Evolutionary conservation across 2,888 invertebrate species (phyloP).

Genomic region (Agriopis marginaria): DNA sequence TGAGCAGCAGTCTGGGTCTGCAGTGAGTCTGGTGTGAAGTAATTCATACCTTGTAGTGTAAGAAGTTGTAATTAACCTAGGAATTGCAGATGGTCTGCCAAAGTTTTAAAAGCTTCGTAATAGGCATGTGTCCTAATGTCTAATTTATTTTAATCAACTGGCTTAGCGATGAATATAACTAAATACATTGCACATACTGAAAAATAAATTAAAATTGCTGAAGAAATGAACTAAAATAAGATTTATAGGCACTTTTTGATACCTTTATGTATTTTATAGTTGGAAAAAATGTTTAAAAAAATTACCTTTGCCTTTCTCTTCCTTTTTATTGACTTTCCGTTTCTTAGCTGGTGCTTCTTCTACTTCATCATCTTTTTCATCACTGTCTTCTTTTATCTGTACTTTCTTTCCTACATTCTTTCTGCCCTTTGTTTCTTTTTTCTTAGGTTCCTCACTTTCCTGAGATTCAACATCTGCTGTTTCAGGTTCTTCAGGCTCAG

Average conservation of each 20-base stretch:
- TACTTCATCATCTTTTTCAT: constrained; percentile 58
- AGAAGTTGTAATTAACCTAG: too few species aligned
- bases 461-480: constrained; percentile 56
- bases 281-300: constrained; percentile 1
- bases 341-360: constrained; percentile 65
- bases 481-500: constrained; percentile 52
- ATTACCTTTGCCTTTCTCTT: constrained; percentile 67
- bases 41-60: too few species aligned
- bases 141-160: too few species aligned
- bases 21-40: too few species aligned
- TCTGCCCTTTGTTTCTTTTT: constrained; percentile 69
- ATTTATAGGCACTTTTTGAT: not conserved
- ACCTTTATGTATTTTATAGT: not conserved
- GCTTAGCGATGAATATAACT: too few species aligned
- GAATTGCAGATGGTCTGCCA: too few species aligned
- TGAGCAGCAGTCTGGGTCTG: too few species aligned
- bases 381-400: constrained; percentile 64
- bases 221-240: too few species aligned
- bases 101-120: too few species aligned
- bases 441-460: constrained; percentile 64
- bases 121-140: too few species aligned
- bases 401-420: constrained; percentile 70
- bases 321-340: constrained; percentile 67
- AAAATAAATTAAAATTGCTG: too few species aligned
- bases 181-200: too few species aligned